phyloP scores from a whole-genome alignment of 2,888 invertebrate genomes.

The Lydus trimaculatus region DNA sequence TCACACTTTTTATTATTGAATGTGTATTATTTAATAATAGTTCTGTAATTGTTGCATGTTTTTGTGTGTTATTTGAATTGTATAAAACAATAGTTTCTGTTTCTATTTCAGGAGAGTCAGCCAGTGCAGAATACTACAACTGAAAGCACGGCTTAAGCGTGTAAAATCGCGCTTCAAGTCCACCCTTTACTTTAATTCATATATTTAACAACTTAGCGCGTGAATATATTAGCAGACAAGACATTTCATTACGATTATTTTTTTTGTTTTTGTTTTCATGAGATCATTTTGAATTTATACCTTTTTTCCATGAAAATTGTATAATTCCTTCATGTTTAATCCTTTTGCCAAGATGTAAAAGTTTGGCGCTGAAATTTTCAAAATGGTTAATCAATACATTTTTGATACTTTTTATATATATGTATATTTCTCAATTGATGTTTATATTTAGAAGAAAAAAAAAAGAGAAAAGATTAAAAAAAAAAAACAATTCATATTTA shows the following conservation, averaged over 20 bases:
- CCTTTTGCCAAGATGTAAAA: constrained; percentile 26
- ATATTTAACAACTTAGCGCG: constrained; percentile 61
- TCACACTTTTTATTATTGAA: background rate
- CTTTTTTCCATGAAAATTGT: constrained; percentile 23
- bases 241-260: constrained; percentile 55
- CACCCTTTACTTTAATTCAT: constrained; percentile 53
- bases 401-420: constrained; percentile 58
- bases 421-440: constrained; percentile 49
- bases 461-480: too few species aligned
- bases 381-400: constrained; percentile 47
- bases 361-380: constrained; percentile 47
- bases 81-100: constrained; percentile 7
- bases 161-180: constrained; percentile 49
- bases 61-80: constrained; percentile 16
- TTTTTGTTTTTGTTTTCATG: constrained; percentile 9
- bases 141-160: constrained; percentile 68
- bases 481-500: constrained; percentile 47
- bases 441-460: constrained; percentile 40
- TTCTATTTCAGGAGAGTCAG: constrained; percentile 64
- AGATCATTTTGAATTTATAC: constrained; percentile 12
- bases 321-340: constrained; percentile 29
- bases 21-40: constrained; percentile 4
- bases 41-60: constrained; percentile 12
- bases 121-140: constrained; percentile 68
- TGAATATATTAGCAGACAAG: constrained; percentile 62